Evolutionary conservation across 2,888 invertebrate species (phyloP).

Genomic region (Helobdella robusta): DNA sequence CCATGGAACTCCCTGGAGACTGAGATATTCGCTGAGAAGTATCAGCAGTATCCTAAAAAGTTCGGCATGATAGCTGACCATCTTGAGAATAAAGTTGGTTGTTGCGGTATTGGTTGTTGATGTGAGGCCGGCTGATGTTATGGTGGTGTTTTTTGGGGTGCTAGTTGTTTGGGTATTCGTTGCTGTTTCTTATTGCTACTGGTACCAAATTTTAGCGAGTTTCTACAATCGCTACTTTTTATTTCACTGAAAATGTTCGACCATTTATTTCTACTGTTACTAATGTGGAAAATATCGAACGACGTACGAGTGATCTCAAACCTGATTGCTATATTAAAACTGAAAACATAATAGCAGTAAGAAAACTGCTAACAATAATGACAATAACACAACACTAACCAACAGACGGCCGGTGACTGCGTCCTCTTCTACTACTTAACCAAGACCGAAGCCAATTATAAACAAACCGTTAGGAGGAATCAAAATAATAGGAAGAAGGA

Average conservation of each 20-base stretch:
- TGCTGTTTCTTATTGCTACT: background rate
- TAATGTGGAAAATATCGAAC: too few species aligned
- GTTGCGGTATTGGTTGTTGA: background rate
- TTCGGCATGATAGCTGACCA: constrained; percentile 16
- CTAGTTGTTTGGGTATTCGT: background rate
- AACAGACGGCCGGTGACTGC: constrained; percentile 18
- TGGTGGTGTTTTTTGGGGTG: background rate
- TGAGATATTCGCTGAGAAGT: constrained; percentile 22
- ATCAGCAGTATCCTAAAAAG: constrained; percentile 24
- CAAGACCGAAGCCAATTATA: constrained; percentile 20
- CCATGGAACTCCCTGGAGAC: constrained; percentile 11
- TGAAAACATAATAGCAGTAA: background rate
- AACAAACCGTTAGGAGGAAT: constrained; percentile 9
- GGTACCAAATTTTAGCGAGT: too few species aligned
- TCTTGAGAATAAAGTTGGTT: constrained; percentile 18
- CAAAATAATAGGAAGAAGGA: constrained; percentile 17
- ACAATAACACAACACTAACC: background rate
- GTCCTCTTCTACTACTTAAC: constrained; percentile 21
- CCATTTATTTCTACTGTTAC: too few species aligned
- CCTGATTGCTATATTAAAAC: too few species aligned
- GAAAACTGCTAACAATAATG: background rate
- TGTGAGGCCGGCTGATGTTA: background rate
- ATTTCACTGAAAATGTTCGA: too few species aligned
- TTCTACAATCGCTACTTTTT: too few species aligned
- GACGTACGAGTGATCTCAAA: too few species aligned